These are phyloP conservation scores for Mesochorus sp. DNA, from an alignment of 2,888 invertebrate genomes.

Conservation along the genomic window DNA sequence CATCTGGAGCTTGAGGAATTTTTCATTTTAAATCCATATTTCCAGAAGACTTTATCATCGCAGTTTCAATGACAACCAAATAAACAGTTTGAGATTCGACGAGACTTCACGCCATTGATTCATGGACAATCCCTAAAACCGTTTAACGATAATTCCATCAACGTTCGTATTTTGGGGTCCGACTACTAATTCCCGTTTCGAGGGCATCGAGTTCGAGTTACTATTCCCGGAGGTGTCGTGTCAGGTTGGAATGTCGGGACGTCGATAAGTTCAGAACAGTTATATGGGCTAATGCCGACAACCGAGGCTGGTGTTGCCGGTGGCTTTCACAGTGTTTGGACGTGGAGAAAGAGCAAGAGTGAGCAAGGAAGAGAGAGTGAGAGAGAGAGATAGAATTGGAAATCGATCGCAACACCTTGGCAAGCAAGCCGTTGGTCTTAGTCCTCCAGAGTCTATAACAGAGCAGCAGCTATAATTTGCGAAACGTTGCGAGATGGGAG, in stretches of 20 bases:
- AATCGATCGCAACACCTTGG: slow-evolving; percentile 57
- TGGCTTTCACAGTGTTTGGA: slow-evolving; percentile 5
- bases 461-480: slow-evolving; percentile 43
- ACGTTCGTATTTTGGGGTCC: too few species aligned
- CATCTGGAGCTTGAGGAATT: too few species aligned
- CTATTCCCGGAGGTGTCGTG: slow-evolving; percentile 40
- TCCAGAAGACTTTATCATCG: too few species aligned
- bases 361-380: slow-evolving; percentile 10
- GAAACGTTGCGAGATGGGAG: slow-evolving; percentile 1
- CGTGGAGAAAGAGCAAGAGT: too few species aligned
- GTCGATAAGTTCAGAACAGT: slow-evolving; percentile 54
- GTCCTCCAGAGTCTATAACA: not conserved
- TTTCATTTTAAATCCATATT: too few species aligned
- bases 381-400: slow-evolving; percentile 42
- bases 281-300: slow-evolving; percentile 45
- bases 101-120: too few species aligned
- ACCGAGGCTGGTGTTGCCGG: slow-evolving; percentile 1
- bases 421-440: not conserved
- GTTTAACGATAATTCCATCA: too few species aligned
- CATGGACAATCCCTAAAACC: too few species aligned
- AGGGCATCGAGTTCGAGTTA: not conserved
- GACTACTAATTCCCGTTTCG: not conserved
- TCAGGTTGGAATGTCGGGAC: slow-evolving; percentile 48
- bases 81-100: too few species aligned
- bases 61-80: too few species aligned